Evolutionary conservation across 2,888 invertebrate genomes (phyloP), one percentile per base, ranked within the genome.

Genomic region (Microdon myrmicae): DNA sequence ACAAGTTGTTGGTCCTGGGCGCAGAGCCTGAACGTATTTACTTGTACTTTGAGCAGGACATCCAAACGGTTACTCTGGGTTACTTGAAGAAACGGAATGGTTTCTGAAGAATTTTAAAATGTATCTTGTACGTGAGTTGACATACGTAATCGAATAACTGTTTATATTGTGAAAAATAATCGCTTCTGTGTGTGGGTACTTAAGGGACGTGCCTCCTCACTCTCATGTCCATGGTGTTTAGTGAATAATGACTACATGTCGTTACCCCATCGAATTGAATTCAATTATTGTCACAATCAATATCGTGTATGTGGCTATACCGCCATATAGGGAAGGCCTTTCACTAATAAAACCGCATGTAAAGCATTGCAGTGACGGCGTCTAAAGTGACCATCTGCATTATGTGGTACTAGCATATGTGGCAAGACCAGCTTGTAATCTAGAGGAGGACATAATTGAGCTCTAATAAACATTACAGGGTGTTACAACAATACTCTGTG

Each of bases 31-130:
- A 29, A 23, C 38, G 6, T 22, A 37, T 9, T 6, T 28, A 23
- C 22, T 25, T 43, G 14, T 38, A 48, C 12, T 39, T 20, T 6
- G 23, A 39, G 23, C 53, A 43, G 16, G 41, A 14, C 44, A 44
- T 51, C 49, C 44, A 58, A 58, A 51, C 56, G 56, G 51, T 58
- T 58, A 58, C n/a, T n/a, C n/a, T n/a, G 56, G 38, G 56, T 51
- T 43, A 49, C 37, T 37, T 29, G 29, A 17, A 26, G 26, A 58
- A 49, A 49, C 38, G 35, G 35, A 49, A 49, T 44, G 35, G 35
- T 49, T 55, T 48, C 32, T 29, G 39, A 8, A 19, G 51, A 43
- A 58, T 58, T 56, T 43, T 49, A 56, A 56, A 56, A 49, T 55
- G 25, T 28, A 29, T 35, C 19, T 29, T 19, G 35, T 23, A 49